Base-by-base conservation (phyloP, 92 coral and sea anemone species). In the Zoanthus solanderi region DNA sequence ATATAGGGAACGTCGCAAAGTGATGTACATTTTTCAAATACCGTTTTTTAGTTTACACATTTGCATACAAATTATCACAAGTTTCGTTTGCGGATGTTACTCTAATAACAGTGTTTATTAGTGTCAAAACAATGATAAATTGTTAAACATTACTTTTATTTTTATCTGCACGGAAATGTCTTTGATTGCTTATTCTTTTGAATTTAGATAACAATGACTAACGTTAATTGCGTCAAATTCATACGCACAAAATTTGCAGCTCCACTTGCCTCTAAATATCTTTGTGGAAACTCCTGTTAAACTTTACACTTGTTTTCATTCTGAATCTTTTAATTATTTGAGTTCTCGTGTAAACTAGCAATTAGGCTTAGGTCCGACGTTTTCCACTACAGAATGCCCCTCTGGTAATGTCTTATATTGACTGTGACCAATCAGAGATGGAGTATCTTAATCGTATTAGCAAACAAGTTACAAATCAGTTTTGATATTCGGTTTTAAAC, bases 111-210 rank as follows among this genome's bases (percentile, higher is more conserved):
- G 54, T 81, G 85, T 81, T 65, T 81, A 81, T 7, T 63, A 44
- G 63, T 46, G 23, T 46, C 58, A 16, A 28, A 46, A 81, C 85
- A 81, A 81, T 66, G 85, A 81, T 47, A 67, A 66, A 79, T 81
- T 81, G 60, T 73, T 81, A 81, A 80, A 81, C 85, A 81, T 18
- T 66, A 30, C 82, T 46, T 63, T 66, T 47, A 45, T 46, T 66
- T 52, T 53, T 46, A 9, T 15, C 47, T 66, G 75, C 61, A n/a
- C 44, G 66, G 66, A 58, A 58, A 58, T 58, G 4, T 0, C 66
- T 58, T 58, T 14, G 66, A 58, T 58, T 58, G 66, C 66, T 58
- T 14, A 58, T 11, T 58, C 66, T 58, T 58, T 58, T 58, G 66
- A 58, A 58, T 58, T 58, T 10, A 58, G 66, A 14, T 58, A 58